Base-by-base conservation (phyloP, 2,797 vertebrate species). In the Chaenodraco wilsoni region DNA sequence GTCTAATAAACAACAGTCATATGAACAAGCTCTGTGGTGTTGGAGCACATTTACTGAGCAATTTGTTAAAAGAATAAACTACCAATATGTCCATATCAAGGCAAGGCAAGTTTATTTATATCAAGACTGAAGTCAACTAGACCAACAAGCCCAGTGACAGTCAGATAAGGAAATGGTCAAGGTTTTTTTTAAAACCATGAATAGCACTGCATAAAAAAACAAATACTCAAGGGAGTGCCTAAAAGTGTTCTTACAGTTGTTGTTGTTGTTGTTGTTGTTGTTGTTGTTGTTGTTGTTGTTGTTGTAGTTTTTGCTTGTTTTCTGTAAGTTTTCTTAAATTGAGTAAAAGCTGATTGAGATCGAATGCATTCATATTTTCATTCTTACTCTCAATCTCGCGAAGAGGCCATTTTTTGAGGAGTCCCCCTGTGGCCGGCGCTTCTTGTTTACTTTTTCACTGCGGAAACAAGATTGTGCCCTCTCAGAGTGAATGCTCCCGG, bases 1-100 rank as follows among this genome's bases (percentile, higher is more conserved):
- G 37, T 66, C 44, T 60, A 73, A 81, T 78, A 16, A 79, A 65
- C 58, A 44, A 27, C 62, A 41, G 58, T 6, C 61, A 58, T 16
- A 21, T 61, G 27, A 48, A 65, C 43, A 46, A 46, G 15, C 31
- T 13, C 49, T 50, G 16, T 3, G 17, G 44, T 65, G 11, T 67
- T 50, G 19, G 79, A 54, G 71, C 65, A 58, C 52, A 41, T 41
- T 19, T 12, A 12, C 9, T 31, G 5, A 17, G 59, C 17, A 48
- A 8, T 15, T 60, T 17, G 23, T 9, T 14, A 17, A 55, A n/a
- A 43, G 31, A 61, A 46, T 16, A 60, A 60, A 61, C 43, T 31
- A 31, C 43, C 50, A 27, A 21, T 37, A 21, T 43, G n/a, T 13
- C 9, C 16, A 27, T 27, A 27, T 27, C n/a, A 58, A 58, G 37